Percentiles rank a stretch among this genome's conserved stretches.
phyloP scores from a whole-genome alignment of 2,888 invertebrate species.

The Pandemis corylana region DNA sequence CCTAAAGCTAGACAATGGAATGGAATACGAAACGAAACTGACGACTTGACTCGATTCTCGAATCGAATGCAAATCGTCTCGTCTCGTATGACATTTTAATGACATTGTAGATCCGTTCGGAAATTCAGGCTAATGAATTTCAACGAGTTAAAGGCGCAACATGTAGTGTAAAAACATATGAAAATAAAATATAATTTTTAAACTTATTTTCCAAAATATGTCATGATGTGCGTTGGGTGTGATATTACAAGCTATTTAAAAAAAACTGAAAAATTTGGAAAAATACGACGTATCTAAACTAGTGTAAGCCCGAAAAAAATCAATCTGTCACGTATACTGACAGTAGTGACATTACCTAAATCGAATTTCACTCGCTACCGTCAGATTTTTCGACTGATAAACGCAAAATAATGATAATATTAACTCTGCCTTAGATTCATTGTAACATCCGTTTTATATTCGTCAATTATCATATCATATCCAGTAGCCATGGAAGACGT shows the following conservation, averaged over 20 bases:
- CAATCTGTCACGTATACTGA: conserved; percentile 22
- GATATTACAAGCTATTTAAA: neutral
- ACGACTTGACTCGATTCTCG: neutral
- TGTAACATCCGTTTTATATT: conserved; percentile 32
- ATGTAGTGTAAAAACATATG: neutral
- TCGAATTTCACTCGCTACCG: conserved; percentile 4
- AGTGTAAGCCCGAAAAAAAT: conserved; percentile 5
- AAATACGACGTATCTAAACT: neutral
- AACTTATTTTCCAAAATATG: too few relatives aligned
- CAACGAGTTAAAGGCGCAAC: too few relatives aligned
- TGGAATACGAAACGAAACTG: conserved; percentile 27
- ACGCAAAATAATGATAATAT: conserved; percentile 49
- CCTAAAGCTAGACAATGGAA: conserved; percentile 33
- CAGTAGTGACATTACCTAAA: conserved; percentile 5
- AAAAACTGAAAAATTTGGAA: neutral
- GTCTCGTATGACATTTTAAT: neutral
- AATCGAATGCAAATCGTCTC: conserved; percentile 3
- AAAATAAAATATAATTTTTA: neutral
- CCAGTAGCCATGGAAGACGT: conserved; percentile 89
- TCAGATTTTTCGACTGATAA: conserved; percentile 40
- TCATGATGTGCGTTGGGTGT: too few relatives aligned
- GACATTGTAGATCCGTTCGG: conserved; percentile 30
- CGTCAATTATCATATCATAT: conserved; percentile 45
- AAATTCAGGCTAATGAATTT: conserved; percentile 7
- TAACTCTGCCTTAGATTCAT: conserved; percentile 37